Evolutionary conservation across 2,797 vertebrate genomes (phyloP).

Genomic region (Enteromius thamalakanensis): DNA sequence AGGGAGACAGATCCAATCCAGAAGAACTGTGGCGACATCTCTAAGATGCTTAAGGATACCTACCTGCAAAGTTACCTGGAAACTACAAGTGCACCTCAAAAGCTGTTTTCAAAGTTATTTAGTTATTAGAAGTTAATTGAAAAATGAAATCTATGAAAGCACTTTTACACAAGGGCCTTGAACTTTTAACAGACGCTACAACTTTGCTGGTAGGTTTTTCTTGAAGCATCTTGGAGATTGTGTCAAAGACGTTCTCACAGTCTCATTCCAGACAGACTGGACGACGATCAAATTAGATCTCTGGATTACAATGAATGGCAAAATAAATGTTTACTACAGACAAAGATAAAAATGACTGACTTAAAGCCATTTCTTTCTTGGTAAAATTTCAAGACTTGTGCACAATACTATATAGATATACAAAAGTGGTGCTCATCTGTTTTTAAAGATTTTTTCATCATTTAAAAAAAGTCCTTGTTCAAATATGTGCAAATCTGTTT

Average conservation of each 20-base stretch:
- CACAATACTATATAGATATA: neutral
- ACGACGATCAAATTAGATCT: too few species aligned
- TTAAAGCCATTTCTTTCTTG: neutral
- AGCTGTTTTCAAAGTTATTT: neutral
- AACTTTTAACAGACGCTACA: neutral
- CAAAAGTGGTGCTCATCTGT: too few species aligned
- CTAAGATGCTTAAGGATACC: neutral
- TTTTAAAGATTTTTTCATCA: too few species aligned
- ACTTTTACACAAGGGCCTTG: neutral
- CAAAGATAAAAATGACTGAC: too few species aligned
- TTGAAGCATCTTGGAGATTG: neutral
- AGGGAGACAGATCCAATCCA: neutral
- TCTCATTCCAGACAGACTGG: too few species aligned
- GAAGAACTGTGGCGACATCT: neutral
- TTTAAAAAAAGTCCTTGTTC: neutral
- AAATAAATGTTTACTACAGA: too few species aligned
- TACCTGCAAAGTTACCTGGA: neutral
- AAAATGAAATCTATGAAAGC: too few species aligned
- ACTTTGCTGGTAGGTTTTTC: neutral
- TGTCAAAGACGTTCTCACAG: too few species aligned
- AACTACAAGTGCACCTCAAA: neutral
- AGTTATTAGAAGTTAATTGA: neutral
- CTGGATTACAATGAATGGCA: too few species aligned
- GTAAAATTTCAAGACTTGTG: neutral
- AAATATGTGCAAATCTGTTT: neutral